Base-by-base conservation (phyloP, 2,888 invertebrate species). In the Meandrusa payeni region DNA sequence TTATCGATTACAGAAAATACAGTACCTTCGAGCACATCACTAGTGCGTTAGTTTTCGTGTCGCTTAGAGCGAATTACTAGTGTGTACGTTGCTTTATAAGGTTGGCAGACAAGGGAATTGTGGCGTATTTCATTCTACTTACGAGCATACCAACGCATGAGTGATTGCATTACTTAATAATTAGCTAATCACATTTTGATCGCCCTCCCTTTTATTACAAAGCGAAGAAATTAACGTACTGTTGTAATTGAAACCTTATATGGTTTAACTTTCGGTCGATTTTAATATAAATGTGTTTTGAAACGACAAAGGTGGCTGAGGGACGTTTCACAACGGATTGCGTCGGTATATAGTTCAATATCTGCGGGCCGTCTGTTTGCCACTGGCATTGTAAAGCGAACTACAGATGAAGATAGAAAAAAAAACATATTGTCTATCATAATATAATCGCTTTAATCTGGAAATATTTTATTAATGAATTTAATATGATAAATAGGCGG, bases 51-150 rank as follows among this genome's bases (percentile, higher is more conserved):
- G 44, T 45, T 34, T 45, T 29, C 23, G 34, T 34, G 39, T 34
- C 33, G 44, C 33, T 39, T 33, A 33, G 27, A 39, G 33, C 33
- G 33, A 39, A 45, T 45, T 34, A 44, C 33, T 27, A 45, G 39
- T 45, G 44, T 44, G 32, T 38, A 44, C 27, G 38, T 28, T 33
- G 17, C 39, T 34, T 45, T 34, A 40, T 33, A 34, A 45, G 39
- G 34, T 45, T 34, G 28, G 5, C 28, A 44, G 38, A 39, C 44
- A 34, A 45, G 34, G 33, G 33, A 34, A 39, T 45, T 45, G 38
- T 34, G 34, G 33, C 13, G 32, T 28, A 9, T 32, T 37, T 32
- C 27, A 23, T 45, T 45, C 33, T 12, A 24, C 19, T 22, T 29
- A 28, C 26, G 31, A 33, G 15, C 20, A 36, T 36, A 36, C 20